Base-by-base conservation (phyloP, 2,888 invertebrate genomes). In the Calliscelio sp. region DNA sequence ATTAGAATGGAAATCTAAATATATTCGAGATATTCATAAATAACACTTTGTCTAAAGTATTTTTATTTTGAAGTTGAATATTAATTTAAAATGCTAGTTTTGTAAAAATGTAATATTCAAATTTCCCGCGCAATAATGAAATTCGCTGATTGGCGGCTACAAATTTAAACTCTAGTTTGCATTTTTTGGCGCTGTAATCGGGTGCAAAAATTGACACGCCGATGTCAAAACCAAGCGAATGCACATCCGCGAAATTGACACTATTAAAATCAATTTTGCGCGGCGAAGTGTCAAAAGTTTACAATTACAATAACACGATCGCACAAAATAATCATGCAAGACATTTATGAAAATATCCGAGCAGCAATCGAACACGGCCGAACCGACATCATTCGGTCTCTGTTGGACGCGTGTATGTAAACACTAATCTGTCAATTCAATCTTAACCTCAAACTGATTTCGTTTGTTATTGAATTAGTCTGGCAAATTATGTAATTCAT, bases 301-400 rank as follows among this genome's bases (percentile, higher is more conserved):
- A 28, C 18, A 59, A 57, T 77, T 49, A 77, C 8, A 16, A 8
- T 77, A 49, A 49, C 46, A 16, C 7, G 35, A 46, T 4, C 0
- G 4, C 1, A 66, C 18, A 10, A 16, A 66, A 7, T 25, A 77
- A 28, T n/a, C 68, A 93, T 93, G 92, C 92, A 94, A 89, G 94
- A 94, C 87, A 93, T 94, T 79, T 93, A 93, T 82, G 93, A 93
- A 82, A 94, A 94, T 89, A 92, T 95, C 86, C 94, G 94, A 86
- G 93, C 93, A 80, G 95, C 95, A 63, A 94, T 95, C 78, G 94
- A 94, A 86, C 93, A 94, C 85, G 94, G 94, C 57, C 93, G 95
- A 81, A 94, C 95, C 46, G 95, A 95, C 88, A 94, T 95, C 84
- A 93, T 95, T 46, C 93, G 94, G 87, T 93, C 94, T 28, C 91